These are phyloP conservation scores for Crotophaga sulcirostris DNA, from an alignment of 2,113 vertebrate genomes.

Conservation along the genomic window DNA sequence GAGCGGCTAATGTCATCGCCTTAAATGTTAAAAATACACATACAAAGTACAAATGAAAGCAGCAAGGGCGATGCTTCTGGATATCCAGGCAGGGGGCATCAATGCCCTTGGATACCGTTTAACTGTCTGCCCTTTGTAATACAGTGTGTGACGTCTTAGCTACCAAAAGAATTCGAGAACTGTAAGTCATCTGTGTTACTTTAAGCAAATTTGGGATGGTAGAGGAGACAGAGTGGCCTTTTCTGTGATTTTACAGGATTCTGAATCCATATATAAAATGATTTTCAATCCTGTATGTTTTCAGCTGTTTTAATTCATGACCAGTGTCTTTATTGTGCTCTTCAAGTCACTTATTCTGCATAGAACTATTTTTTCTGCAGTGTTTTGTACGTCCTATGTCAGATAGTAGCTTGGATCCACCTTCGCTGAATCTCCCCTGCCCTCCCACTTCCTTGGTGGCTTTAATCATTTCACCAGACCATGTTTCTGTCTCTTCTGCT, in stretches of 20 bases:
- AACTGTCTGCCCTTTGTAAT: not conserved
- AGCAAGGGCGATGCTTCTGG: not conserved
- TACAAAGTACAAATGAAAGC: not conserved
- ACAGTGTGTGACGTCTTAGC: not conserved
- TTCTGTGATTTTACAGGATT: not conserved
- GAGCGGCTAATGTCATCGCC: not conserved
- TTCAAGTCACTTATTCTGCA: not conserved
- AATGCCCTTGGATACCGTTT: not conserved
- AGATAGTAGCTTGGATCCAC: not conserved
- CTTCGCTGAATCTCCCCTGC: not conserved
- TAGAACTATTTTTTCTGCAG: not conserved
- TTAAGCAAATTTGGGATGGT: not conserved
- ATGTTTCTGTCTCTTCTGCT: not conserved
- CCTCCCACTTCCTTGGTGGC: not conserved
- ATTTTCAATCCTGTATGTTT: not conserved
- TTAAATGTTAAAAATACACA: rapidly evolving
- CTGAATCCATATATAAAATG: not conserved
- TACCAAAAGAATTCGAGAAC: not conserved
- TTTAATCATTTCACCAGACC: not conserved
- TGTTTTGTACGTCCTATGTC: not conserved
- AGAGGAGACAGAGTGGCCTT: not conserved
- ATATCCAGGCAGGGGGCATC: rapidly evolving
- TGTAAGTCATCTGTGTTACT: rapidly evolving
- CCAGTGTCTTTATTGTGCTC: not conserved
- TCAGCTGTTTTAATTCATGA: not conserved